A percentile compares a stretch with the other conserved stretches of the same genome.
Evolutionary conservation across 2,888 invertebrate species (phyloP).

Genomic region (Heliconius ethilla): DNA sequence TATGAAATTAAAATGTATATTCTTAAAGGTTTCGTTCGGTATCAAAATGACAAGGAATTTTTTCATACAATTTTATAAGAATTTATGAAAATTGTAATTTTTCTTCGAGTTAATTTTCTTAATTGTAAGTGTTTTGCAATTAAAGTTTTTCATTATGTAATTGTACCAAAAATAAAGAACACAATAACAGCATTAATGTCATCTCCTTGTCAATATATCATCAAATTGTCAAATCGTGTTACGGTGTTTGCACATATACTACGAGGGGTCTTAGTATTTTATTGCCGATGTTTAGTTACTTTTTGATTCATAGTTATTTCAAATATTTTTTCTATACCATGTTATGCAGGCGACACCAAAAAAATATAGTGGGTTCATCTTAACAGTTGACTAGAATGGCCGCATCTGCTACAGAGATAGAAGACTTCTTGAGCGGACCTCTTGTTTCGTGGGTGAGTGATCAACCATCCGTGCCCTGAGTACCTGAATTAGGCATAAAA

Average conservation of each 20-base stretch:
- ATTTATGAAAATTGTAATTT: not conserved
- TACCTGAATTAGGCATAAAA: slow-evolving; percentile 62
- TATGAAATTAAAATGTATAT: not conserved
- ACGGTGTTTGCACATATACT: slow-evolving; percentile 50
- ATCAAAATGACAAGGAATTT: not conserved
- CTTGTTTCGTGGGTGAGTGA: slow-evolving; percentile 92
- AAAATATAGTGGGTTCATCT: slow-evolving; percentile 64
- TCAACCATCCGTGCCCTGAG: slow-evolving; percentile 64
- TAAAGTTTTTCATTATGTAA: not conserved
- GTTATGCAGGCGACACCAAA: slow-evolving; percentile 60
- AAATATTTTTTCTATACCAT: slow-evolving; percentile 65
- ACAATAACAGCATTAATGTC: slow-evolving; percentile 14
- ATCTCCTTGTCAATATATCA: slow-evolving; percentile 31
- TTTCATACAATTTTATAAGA: not conserved
- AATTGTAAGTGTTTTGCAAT: not conserved
- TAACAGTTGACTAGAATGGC: slow-evolving; percentile 79
- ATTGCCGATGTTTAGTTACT: slow-evolving; percentile 67
- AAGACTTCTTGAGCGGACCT: slow-evolving; percentile 91
- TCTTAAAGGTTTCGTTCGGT: not conserved
- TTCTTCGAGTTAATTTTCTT: not conserved
- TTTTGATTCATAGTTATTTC: slow-evolving; percentile 52
- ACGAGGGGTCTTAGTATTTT: slow-evolving; percentile 54
- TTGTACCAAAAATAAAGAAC: not conserved
- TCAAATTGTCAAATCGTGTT: slow-evolving; percentile 47
- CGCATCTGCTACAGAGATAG: slow-evolving; percentile 87